phyloP scores from a whole-genome alignment of 2,113 vertebrate genomes.

The Melierax canorus region DNA sequence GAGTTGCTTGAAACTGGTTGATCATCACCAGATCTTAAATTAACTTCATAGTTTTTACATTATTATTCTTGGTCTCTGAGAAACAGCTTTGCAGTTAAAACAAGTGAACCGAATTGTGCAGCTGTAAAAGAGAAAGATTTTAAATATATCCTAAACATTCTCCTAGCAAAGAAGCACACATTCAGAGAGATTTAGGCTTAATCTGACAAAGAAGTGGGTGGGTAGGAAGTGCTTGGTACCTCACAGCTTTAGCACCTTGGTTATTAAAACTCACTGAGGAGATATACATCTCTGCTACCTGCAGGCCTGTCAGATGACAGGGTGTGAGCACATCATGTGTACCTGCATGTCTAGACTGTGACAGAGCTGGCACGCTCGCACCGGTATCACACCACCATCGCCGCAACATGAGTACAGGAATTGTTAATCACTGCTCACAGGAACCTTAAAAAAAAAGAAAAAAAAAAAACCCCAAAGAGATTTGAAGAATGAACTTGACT shows the following conservation, averaged over 20 bases:
- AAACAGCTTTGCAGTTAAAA: background rate
- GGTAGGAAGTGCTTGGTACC: background rate
- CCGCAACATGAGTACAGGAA: rapidly evolving
- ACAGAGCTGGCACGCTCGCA: background rate
- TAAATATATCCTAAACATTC: background rate
- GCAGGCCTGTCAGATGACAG: conserved; percentile 52
- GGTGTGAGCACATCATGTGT: conserved; percentile 22
- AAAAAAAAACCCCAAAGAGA: rapidly evolving
- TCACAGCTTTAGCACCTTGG: conserved; percentile 7
- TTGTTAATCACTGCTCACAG: background rate
- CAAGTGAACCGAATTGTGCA: background rate
- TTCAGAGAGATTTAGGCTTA: background rate
- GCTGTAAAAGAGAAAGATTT: background rate
- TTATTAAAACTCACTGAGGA: conserved; percentile 8
- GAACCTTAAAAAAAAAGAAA: background rate
- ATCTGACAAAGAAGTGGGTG: background rate
- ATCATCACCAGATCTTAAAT: background rate
- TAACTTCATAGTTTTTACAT: background rate
- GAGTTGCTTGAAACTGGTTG: background rate
- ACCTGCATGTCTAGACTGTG: conserved; percentile 29
- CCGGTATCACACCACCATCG: background rate
- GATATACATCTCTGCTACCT: conserved; percentile 37
- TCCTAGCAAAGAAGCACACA: background rate
- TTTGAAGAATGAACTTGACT: background rate
- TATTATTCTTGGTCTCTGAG: background rate